phyloP scores from a whole-genome alignment of 2,797 vertebrate species.

The Falco novaeseelandiae region DNA sequence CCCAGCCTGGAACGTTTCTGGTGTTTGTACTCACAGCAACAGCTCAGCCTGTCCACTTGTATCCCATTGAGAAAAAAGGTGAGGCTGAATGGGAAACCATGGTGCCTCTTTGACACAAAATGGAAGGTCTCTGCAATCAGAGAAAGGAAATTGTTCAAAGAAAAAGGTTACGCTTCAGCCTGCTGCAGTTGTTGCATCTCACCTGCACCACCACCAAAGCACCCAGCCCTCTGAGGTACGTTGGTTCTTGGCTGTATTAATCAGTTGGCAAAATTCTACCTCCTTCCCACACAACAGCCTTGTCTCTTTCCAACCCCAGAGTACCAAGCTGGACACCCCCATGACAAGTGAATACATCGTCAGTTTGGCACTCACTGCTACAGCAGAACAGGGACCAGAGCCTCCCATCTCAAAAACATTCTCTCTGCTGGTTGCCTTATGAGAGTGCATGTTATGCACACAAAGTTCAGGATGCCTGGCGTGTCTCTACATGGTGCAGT shows the following conservation, averaged over 20 bases:
- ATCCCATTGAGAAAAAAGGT: conserved; percentile 93
- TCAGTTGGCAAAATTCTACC: not conserved
- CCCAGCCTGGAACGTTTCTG: conserved; percentile 83
- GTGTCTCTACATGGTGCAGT: accelerated
- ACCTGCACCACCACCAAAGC: not conserved
- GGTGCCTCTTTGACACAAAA: conserved; percentile 89
- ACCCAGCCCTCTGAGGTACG: not conserved
- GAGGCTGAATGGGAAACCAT: conserved; percentile 95
- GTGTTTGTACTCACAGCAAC: conserved; percentile 95
- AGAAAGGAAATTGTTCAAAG: not conserved
- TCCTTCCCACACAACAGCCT: not conserved
- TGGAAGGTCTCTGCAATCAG: conserved; percentile 86
- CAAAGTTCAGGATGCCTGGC: not conserved
- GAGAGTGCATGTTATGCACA: not conserved
- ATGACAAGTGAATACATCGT: not conserved
- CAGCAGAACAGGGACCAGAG: not conserved
- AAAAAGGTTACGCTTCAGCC: not conserved
- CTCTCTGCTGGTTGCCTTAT: too few species aligned
- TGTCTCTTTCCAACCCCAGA: not conserved
- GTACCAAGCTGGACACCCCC: not conserved
- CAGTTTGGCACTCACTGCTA: not conserved
- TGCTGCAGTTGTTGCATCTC: not conserved
- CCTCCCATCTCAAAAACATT: not conserved
- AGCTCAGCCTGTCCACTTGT: conserved; percentile 92
- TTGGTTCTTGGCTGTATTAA: not conserved